phyloP scores from a whole-genome alignment of 2,888 invertebrate genomes.

The Nebria brevicollis region DNA sequence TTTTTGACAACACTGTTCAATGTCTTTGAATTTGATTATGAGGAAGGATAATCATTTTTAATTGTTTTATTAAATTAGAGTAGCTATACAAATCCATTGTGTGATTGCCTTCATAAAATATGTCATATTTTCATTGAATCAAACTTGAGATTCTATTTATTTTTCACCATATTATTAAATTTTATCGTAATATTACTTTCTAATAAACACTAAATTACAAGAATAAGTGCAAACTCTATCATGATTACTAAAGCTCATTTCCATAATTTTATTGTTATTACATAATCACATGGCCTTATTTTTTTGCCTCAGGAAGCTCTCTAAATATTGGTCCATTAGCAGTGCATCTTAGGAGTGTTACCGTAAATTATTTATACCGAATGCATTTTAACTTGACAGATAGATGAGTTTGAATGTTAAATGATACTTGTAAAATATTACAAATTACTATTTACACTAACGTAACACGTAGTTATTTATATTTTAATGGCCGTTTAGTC shows the following conservation, averaged over 20 bases:
- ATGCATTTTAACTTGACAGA: constrained; percentile 6
- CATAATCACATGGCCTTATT: no score
- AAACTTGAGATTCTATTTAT: no score
- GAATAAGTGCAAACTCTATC: no score
- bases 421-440: constrained; percentile 36
- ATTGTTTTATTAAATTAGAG: background rate
- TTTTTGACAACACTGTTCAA: constrained; percentile 29
- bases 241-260: no score
- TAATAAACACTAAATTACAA: no score
- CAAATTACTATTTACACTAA: constrained; percentile 25
- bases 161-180: no score
- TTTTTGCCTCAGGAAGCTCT: no score
- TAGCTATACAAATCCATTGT: no score
- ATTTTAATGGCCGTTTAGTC: constrained; percentile 6
- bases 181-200: no score
- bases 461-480: background rate
- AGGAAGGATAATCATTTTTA: background rate
- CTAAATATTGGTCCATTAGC: background rate
- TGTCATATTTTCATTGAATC: no score
- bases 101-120: no score
- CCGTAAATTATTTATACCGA: background rate
- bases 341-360: background rate
- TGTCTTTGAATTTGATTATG: constrained; percentile 27
- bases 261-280: no score
- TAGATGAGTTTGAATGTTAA: constrained; percentile 27